A percentile compares a stretch with the other conserved stretches of the same genome.
Evolutionary conservation across 2,888 invertebrate genomes (phyloP).

Genomic region (Orchesella flavescens): DNA sequence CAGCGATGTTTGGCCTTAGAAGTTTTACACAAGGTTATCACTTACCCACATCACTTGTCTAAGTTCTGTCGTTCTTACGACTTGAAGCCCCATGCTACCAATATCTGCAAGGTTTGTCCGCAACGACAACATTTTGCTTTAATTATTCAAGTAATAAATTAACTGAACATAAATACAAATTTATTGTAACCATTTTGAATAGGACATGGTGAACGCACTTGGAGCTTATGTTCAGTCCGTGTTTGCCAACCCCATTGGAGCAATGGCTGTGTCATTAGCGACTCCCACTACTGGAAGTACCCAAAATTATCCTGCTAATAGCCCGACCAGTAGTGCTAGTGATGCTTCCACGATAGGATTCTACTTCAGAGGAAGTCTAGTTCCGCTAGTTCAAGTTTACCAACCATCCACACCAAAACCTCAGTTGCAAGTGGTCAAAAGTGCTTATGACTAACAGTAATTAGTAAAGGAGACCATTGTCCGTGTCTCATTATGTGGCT

Average conservation of each 20-base stretch:
- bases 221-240: conserved; percentile 95
- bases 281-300: conserved; percentile 56
- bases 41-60: conserved; percentile 88
- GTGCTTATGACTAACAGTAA: too few species aligned
- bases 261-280: conserved; percentile 65
- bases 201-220: conserved; percentile 94
- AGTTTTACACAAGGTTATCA: conserved; percentile 94
- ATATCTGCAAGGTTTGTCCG: conserved; percentile 77
- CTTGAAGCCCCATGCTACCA: conserved; percentile 92
- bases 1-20: conserved; percentile 95
- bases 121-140: too few species aligned
- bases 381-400: conserved; percentile 90
- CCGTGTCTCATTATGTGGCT: not conserved
- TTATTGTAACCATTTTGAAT: conserved; percentile 77
- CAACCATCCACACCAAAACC: conserved; percentile 89
- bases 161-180: conserved; percentile 4
- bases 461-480: not conserved
- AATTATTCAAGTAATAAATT: not conserved
- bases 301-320: conserved; percentile 77
- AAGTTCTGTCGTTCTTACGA: conserved; percentile 97
- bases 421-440: conserved; percentile 83
- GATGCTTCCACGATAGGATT: conserved; percentile 92
- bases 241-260: conserved; percentile 81
- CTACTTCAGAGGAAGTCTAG: conserved; percentile 92
- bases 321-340: conserved; percentile 83